Evolutionary conservation across 2,888 invertebrate genomes (phyloP).

Genomic region (Timema podura): DNA sequence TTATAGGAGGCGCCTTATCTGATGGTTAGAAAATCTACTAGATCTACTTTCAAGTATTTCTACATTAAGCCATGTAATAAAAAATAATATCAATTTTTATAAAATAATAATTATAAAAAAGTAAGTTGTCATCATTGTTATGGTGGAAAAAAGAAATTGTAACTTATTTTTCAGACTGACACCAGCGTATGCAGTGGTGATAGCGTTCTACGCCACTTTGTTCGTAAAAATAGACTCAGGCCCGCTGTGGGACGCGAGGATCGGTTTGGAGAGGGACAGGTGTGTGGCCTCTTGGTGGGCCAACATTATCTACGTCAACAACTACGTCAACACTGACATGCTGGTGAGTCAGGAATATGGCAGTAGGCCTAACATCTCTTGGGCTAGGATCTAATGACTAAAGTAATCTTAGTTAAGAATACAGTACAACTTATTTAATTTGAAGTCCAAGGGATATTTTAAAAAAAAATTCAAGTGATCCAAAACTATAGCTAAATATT

Average conservation of each 20-base stretch:
- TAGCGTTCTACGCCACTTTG: conserved; percentile 70
- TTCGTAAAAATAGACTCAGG: conserved; percentile 65
- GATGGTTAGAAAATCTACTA: too few species aligned
- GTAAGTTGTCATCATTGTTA: conserved; percentile 18
- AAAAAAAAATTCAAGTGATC: too few species aligned
- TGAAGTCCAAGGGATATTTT: too few species aligned
- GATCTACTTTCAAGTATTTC: too few species aligned
- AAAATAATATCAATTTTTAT: too few species aligned
- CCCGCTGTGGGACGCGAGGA: conserved; percentile 65
- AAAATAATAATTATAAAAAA: too few species aligned
- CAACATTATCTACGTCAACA: conserved; percentile 69
- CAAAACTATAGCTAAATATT: too few species aligned
- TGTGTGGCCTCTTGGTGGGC: conserved; percentile 69
- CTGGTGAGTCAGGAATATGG: conserved; percentile 46
- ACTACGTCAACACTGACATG: conserved; percentile 62
- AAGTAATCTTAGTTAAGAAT: too few species aligned
- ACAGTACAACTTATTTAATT: too few species aligned
- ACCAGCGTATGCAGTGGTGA: conserved; percentile 67
- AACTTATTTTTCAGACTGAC: conserved; percentile 54
- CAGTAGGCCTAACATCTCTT: not conserved
- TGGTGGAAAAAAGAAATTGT: not conserved
- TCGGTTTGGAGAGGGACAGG: conserved; percentile 50
- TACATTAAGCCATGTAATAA: too few species aligned
- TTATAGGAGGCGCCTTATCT: too few species aligned
- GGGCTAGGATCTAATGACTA: too few species aligned